Conservation (phyloP, 1,140 invertebrate species). For the Hycleus phaleratus region DNA sequence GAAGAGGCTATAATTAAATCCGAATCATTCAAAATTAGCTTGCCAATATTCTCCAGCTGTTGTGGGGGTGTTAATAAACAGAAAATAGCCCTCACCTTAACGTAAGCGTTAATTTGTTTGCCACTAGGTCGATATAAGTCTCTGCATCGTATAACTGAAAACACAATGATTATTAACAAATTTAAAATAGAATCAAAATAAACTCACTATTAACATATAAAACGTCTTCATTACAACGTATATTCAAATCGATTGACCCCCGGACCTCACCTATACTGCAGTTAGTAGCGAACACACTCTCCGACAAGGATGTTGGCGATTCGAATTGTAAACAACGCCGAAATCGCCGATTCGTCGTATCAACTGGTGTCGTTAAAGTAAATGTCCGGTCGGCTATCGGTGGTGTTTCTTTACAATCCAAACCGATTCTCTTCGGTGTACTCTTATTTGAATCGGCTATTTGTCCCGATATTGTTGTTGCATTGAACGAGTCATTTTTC, state of each 20-base stretch:
- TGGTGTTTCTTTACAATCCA: too few relatives aligned
- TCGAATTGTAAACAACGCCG: slow-evolving; percentile 32
- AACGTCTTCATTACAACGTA: slow-evolving; percentile 16
- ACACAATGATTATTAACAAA: slow-evolving; percentile 6
- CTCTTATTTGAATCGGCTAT: slow-evolving; percentile 1
- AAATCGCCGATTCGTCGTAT: slow-evolving; percentile 11
- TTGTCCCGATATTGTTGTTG: slow-evolving; percentile 7
- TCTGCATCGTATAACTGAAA: slow-evolving; percentile 44
- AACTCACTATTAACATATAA: slow-evolving; percentile 31
- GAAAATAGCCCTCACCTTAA: slow-evolving; percentile 38
- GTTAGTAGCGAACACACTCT: slow-evolving; percentile 18
- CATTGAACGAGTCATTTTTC: slow-evolving; percentile 24
- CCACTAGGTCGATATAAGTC: slow-evolving; percentile 41
- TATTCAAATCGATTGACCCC: slow-evolving; percentile 29
- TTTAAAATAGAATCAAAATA: neutral
- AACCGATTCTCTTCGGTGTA: neutral
- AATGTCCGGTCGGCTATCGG: neutral
- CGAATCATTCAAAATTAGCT: too few relatives aligned
- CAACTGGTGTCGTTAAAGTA: slow-evolving; percentile 10
- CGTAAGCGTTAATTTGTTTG: slow-evolving; percentile 44
- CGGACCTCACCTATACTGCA: slow-evolving; percentile 17
- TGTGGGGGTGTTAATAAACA: neutral
- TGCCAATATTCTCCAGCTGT: too few relatives aligned
- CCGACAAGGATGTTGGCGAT: slow-evolving; percentile 24
- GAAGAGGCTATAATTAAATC: too few relatives aligned